Conservation (phyloP, 2,888 invertebrate genomes). For the Thelaira solivaga region DNA sequence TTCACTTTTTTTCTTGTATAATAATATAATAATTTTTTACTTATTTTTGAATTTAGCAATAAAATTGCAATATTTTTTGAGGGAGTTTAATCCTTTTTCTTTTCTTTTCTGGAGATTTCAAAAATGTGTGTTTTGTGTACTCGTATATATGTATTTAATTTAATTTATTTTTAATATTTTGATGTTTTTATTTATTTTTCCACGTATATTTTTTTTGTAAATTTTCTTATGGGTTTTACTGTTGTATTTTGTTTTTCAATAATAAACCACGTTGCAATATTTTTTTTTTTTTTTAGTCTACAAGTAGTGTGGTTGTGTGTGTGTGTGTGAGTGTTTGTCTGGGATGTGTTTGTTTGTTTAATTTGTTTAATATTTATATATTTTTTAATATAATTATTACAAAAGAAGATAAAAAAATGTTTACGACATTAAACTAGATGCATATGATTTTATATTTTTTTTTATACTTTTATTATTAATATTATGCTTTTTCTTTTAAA, state of each 20-base stretch:
- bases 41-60: constrained; percentile 62
- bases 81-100: constrained; percentile 4
- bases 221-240: constrained; percentile 31
- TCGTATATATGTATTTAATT: too few relatives aligned
- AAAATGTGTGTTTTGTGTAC: too few relatives aligned
- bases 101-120: constrained; percentile 49
- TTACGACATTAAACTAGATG: constrained; percentile 76
- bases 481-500: constrained; percentile 64
- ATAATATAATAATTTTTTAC: constrained; percentile 73
- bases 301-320: constrained; percentile 34
- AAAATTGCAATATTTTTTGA: constrained; percentile 55
- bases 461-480: constrained; percentile 66
- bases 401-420: constrained; percentile 70
- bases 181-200: constrained; percentile 48
- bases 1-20: constrained; percentile 70
- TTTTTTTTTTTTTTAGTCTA: constrained; percentile 64
- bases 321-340: constrained; percentile 64
- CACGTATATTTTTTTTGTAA: constrained; percentile 40
- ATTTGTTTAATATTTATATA: constrained; percentile 67
- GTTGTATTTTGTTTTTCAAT: constrained; percentile 21
- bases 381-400: constrained; percentile 74
- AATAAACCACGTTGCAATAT: constrained; percentile 62
- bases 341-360: constrained; percentile 55
- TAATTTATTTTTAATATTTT: constrained; percentile 42
- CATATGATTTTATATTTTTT: constrained; percentile 68